Evolutionary conservation across 2,113 vertebrate genomes (phyloP), one percentile per base, ranked within the genome.

Genomic region (Suncus etruscus): DNA sequence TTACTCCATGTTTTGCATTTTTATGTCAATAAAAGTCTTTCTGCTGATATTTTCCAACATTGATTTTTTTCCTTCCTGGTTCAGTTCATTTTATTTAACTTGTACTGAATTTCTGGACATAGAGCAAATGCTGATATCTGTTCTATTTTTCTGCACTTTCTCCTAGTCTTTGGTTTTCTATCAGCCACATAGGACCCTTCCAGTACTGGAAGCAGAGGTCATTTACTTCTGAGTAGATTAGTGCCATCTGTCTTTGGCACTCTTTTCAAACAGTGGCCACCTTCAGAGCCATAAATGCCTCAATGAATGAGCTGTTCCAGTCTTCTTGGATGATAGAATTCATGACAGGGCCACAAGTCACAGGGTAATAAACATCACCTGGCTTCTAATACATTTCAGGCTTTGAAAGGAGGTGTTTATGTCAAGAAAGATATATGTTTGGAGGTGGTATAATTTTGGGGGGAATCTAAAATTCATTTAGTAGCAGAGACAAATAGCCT

Each of bases 371-470:
- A 95, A 93, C 66, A 79, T 94, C 74, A 81, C 90, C 91, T 83
- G 88, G 70, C 50, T 8, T 3, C 92, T 96, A 87, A 96, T 95
- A 95, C 91, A 94, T 91, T 91, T 86, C 73, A 82, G 72, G 84
- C 87, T 93, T 93, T 94, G 84, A 91, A 95, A 94, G 77, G 54
- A 94, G 92, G 93, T 94, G 94, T 94, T 96, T 95, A 94, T 91
- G 87, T 94, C 90, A 84, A 89, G 90, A 10, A 61, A 90, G 86
- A 96, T 88, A 95, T 80, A 90, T 93, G 68, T 69, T 90, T 87
- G 94, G 79, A 93, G 89, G 73, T 75, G 70, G 68, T 39, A 39
- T 39, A 39, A 54, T 58, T 86, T 90, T 90, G 24, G 50, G 70
- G 78, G 88, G 8, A 15, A 0, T 87, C 83, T 95, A 91, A 74